Evolutionary conservation across 35 echinoderm and acorn worm species (phyloP).

Genomic region (Lytechinus variegatus): DNA sequence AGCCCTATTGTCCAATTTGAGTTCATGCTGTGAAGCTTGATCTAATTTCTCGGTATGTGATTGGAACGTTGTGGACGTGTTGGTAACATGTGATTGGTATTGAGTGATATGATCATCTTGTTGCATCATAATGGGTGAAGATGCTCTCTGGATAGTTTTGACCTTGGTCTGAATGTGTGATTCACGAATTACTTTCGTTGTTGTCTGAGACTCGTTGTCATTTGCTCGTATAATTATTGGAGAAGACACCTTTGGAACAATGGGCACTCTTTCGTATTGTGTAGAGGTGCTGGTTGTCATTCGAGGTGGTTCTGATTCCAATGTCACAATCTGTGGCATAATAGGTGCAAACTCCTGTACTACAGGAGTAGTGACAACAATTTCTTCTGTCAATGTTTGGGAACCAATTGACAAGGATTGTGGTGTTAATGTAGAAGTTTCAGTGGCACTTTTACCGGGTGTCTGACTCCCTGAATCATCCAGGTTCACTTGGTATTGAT

Average conservation of each 20-base stretch:
- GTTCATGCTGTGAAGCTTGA: not conserved
- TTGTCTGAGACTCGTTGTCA: not conserved
- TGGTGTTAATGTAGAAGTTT: not conserved
- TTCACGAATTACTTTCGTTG: not conserved
- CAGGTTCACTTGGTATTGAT: not conserved
- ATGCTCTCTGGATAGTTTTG: not conserved
- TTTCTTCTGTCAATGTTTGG: not conserved
- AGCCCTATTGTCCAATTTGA: not conserved
- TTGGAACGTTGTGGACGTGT: not conserved
- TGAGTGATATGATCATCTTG: not conserved
- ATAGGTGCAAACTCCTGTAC: slow-evolving; percentile 15
- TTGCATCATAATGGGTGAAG: not conserved
- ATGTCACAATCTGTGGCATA: not conserved
- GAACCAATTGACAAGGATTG: not conserved
- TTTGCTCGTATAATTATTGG: not conserved
- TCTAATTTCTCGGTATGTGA: not conserved
- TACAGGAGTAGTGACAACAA: not conserved
- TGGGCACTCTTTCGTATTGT: not conserved
- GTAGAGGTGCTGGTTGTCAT: not conserved
- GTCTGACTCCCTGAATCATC: not conserved
- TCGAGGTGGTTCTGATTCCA: not conserved
- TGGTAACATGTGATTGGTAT: not conserved
- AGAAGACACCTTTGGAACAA: not conserved
- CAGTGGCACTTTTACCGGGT: not conserved
- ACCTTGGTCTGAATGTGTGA: not conserved